Percentiles rank a stretch among this genome's conserved stretches.
phyloP scores from a whole-genome alignment of 2,113 vertebrate species.

The Nesospiza acunhae region DNA sequence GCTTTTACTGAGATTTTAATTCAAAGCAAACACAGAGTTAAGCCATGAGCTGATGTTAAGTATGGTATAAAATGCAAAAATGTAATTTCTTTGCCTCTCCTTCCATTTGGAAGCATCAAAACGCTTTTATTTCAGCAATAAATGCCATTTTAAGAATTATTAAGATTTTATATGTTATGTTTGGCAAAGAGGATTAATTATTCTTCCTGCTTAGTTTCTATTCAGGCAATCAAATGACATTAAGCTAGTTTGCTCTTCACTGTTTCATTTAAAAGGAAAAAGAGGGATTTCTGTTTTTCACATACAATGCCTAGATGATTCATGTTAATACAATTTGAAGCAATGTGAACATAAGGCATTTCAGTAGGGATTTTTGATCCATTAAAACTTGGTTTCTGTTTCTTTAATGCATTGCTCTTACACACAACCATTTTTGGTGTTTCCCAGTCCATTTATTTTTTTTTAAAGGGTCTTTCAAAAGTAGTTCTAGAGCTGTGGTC shows the following conservation, averaged over 20 bases:
- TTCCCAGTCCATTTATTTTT: background rate
- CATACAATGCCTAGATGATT: background rate
- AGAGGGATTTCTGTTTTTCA: background rate
- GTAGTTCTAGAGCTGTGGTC: background rate
- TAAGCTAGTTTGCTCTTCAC: slow-evolving; percentile 13
- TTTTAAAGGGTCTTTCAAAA: background rate
- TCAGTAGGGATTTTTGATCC: background rate
- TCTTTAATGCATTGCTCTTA: background rate
- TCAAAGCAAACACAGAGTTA: slow-evolving; percentile 44
- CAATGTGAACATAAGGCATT: background rate
- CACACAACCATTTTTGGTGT: background rate
- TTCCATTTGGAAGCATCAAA: slow-evolving; percentile 45
- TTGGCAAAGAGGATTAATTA: slow-evolving; percentile 62
- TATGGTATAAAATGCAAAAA: slow-evolving; percentile 27
- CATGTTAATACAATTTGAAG: background rate
- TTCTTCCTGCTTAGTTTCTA: slow-evolving; percentile 37
- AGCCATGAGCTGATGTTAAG: slow-evolving; percentile 39
- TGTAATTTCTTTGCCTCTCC: slow-evolving; percentile 7
- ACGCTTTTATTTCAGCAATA: slow-evolving; percentile 30
- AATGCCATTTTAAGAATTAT: slow-evolving; percentile 56
- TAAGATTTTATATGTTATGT: slow-evolving; percentile 53
- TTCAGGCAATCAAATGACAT: slow-evolving; percentile 17
- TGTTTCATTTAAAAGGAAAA: background rate
- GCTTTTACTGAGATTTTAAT: slow-evolving; percentile 35
- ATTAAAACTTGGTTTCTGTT: background rate